Percentiles rank a stretch among this genome's conserved stretches.
Evolutionary conservation across 2,888 invertebrate species (phyloP).

Genomic region (Drosophila meridiana): DNA sequence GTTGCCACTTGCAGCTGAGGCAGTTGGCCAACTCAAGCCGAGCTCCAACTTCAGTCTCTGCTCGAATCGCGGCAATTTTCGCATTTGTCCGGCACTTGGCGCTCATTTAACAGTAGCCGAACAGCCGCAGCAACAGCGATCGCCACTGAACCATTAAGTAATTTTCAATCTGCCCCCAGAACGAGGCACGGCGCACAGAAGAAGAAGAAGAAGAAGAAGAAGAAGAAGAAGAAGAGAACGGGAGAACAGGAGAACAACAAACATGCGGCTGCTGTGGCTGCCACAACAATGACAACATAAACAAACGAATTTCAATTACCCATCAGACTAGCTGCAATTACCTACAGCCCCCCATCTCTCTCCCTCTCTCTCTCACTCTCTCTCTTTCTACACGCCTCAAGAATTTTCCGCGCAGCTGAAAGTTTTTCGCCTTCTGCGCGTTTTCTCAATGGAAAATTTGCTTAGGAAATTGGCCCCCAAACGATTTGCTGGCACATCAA

Average conservation of each 20-base stretch:
- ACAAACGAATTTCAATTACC: conserved; percentile 80
- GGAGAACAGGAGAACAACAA: conserved; percentile 22
- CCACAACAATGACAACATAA: conserved; percentile 77
- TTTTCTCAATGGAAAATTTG: conserved; percentile 65
- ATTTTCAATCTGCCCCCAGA: conserved; percentile 72
- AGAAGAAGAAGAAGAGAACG: too few relatives aligned
- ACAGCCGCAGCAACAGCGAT: conserved; percentile 36
- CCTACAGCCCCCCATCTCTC: conserved; percentile 21
- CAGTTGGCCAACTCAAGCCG: neutral
- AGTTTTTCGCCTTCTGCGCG: conserved; percentile 47
- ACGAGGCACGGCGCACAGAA: conserved; percentile 26
- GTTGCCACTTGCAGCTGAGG: conserved; percentile 10
- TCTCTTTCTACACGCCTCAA: conserved; percentile 25
- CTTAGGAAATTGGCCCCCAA: conserved; percentile 57
- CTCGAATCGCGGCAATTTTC: conserved; percentile 56
- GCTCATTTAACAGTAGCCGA: conserved; percentile 73
- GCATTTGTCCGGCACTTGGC: conserved; percentile 71
- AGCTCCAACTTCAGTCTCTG: neutral
- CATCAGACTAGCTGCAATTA: conserved; percentile 65
- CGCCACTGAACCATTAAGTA: conserved; percentile 81
- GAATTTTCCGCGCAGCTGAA: conserved; percentile 58
- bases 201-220: neutral
- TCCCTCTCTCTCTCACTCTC: neutral
- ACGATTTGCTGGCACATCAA: conserved; percentile 12
- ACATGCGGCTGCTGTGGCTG: conserved; percentile 36